Percentiles rank a stretch among this genome's conserved stretches.
Evolutionary conservation across 2,888 invertebrate species (phyloP).

Genomic region (Callyntrura sp.): DNA sequence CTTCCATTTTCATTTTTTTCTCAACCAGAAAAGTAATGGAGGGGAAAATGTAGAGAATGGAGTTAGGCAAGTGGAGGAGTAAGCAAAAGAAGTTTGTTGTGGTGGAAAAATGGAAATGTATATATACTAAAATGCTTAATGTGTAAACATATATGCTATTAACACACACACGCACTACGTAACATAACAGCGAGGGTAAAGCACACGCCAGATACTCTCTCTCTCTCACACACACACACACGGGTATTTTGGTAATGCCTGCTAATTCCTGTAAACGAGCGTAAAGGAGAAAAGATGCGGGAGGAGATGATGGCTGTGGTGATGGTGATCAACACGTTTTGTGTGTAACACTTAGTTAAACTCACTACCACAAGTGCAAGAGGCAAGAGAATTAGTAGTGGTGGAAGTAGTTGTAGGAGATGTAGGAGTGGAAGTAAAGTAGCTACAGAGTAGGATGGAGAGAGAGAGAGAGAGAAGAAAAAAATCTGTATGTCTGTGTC

Average conservation of each 20-base stretch:
- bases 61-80: neutral
- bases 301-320: neutral
- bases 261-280: conserved; percentile 67
- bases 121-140: neutral
- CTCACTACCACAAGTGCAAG: conserved; percentile 37
- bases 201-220: neutral
- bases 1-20: neutral
- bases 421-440: neutral
- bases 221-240: neutral
- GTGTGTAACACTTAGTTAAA: conserved; percentile 59
- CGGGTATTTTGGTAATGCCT: conserved; percentile 58
- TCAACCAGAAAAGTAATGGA: conserved; percentile 7
- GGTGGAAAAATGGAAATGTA: neutral
- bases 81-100: neutral
- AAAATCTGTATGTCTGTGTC: neutral
- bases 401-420: neutral
- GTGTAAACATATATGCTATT: neutral
- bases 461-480: neutral
- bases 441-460: neutral
- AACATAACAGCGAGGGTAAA: neutral
- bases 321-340: conserved; percentile 50
- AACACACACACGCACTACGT: neutral
- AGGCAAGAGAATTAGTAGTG: neutral
- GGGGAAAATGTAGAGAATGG: too few species aligned
- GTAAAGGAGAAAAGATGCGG: neutral